These are phyloP conservation scores for Fulmarus glacialis DNA, from an alignment of 2,113 vertebrate species.

Conservation along the genomic window DNA sequence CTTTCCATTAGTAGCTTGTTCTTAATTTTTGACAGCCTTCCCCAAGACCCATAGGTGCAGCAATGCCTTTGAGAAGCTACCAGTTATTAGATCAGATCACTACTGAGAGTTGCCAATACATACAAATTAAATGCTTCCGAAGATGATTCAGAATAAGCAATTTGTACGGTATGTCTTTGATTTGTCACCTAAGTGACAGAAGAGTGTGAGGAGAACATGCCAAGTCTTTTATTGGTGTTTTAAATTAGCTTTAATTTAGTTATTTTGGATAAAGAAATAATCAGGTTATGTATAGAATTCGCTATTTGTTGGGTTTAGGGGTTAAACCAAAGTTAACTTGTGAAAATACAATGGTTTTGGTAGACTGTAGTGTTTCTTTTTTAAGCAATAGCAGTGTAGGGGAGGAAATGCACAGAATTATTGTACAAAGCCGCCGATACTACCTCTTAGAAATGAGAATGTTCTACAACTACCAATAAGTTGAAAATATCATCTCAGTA, in stretches of 20 bases:
- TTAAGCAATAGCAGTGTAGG: not conserved
- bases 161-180: not conserved
- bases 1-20: not conserved
- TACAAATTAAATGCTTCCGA: not conserved
- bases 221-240: not conserved
- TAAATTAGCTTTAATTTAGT: not conserved
- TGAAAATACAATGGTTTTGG: not conserved
- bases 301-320: not conserved
- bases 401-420: not conserved
- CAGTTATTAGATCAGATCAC: not conserved
- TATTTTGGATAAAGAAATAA: not conserved
- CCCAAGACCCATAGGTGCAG: accelerated
- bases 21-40: not conserved
- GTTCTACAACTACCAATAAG: accelerated
- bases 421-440: not conserved
- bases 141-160: not conserved
- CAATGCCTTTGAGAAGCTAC: not conserved
- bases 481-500: not conserved
- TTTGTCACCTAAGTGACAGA: not conserved
- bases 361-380: not conserved
- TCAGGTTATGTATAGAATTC: accelerated
- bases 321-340: not conserved
- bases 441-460: not conserved
- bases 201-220: not conserved
- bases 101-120: accelerated